Percentiles rank a stretch among this genome's conserved stretches.
Conservation (phyloP, 2,888 invertebrate genomes). For the Cyrtodaria siliqua region DNA sequence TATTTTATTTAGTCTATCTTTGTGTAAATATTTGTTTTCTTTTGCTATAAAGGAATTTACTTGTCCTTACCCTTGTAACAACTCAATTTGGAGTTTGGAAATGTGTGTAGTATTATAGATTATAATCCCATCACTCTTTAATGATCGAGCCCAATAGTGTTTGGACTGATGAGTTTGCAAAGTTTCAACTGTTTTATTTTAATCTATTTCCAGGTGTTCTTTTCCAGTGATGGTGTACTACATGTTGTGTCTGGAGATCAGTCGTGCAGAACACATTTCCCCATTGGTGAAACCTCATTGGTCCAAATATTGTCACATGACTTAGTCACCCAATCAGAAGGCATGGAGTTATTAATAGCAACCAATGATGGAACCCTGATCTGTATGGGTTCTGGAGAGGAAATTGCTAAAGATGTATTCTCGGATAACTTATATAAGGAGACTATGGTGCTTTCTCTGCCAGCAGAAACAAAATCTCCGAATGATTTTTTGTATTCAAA, state of each 20-base stretch:
- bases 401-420: conserved; percentile 28
- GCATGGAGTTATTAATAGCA: conserved; percentile 79
- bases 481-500: conserved; percentile 74
- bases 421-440: conserved; percentile 52
- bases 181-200: too few relatives aligned
- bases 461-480: conserved; percentile 67
- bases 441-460: conserved; percentile 39
- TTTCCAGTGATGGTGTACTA: conserved; percentile 79
- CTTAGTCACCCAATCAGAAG: conserved; percentile 75
- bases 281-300: conserved; percentile 81
- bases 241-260: conserved; percentile 79
- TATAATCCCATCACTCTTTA: too few relatives aligned
- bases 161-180: too few relatives aligned
- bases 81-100: too few relatives aligned
- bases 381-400: conserved; percentile 76
- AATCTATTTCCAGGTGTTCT: conserved; percentile 69
- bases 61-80: too few relatives aligned
- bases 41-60: too few relatives aligned
- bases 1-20: too few relatives aligned
- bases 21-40: too few relatives aligned
- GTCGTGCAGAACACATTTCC: conserved; percentile 76
- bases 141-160: too few relatives aligned
- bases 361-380: conserved; percentile 83
- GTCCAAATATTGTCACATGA: conserved; percentile 81
- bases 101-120: too few relatives aligned